Evolutionary conservation across 1,140 invertebrate species (phyloP), one percentile per base, ranked within the genome.

Genomic region (Andricus grossulariae): DNA sequence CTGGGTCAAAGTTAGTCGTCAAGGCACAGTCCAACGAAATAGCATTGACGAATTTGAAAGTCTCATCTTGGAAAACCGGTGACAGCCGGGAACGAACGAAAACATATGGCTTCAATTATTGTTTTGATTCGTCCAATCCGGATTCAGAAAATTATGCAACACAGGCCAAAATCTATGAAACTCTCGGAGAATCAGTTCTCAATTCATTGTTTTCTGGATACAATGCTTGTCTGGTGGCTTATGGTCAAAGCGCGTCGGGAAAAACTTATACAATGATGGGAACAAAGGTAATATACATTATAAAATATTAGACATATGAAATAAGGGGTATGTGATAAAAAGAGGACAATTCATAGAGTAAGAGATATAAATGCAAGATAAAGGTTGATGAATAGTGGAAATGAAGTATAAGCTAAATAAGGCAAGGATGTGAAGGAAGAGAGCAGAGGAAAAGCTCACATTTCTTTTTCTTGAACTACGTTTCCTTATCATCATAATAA

Each of bases 181-280:
- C 92, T 18, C 90, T 96, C 66, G 95, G 95, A 19, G 87, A 90
- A n/a, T 92, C 94, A 71, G 93, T 96, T 5, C 88, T 95, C 54
- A 88, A 92, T 52, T 92, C 92, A 16, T 84, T 94, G 45, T 91
- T 92, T 60, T 88, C 89, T 1, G 93, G 94, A 0, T 93, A 92
- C 74, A 94, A 95, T 81, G 92, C 93, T 12, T 95, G 94, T 85
- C 91, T 95, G 21, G 91, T 96, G 81, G 95, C 95, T 8, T 96
- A 96, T 83, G 96, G 95, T n/a, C 95, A 96, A 88, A 96, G 95
- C 81, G 94, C 95, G 0, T 94, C 95, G 0, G 96, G 96, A 16
- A 96, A 96, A 88, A 96, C 95, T 0, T 94, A 95, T 84, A 96
- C 95, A 0, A 96, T 96, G 95, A 93, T 95, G 92, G 94, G 94